Conservation (phyloP, 1,140 invertebrate genomes). For the Schlechtendalia chinensis region DNA sequence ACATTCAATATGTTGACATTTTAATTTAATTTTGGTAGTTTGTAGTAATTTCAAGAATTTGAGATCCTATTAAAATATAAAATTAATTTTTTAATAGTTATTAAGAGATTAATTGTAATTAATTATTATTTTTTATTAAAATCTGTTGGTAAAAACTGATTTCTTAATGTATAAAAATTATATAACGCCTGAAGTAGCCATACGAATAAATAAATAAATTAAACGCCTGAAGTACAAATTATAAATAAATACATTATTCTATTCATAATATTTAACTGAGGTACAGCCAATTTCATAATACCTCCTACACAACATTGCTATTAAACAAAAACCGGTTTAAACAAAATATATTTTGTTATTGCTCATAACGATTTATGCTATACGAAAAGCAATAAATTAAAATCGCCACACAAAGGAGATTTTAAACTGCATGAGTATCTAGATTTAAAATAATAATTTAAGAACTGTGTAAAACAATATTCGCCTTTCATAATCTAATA, state of each 20-base stretch:
- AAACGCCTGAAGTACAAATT: background rate
- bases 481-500: background rate
- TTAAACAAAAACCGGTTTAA: slow-evolving; percentile 11
- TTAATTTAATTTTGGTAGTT: too few species aligned
- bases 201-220: background rate
- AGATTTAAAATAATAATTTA: slow-evolving; percentile 19
- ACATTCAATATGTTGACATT: too few species aligned
- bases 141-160: background rate
- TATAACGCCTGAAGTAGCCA: background rate
- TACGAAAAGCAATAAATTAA: slow-evolving; percentile 14
- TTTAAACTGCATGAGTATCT: slow-evolving; percentile 10
- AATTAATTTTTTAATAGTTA: background rate
- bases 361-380: background rate
- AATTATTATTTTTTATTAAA: slow-evolving; percentile 1
- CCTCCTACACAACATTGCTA: background rate
- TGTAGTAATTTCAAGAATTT: too few species aligned
- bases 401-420: background rate
- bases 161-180: background rate
- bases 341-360: background rate
- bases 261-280: background rate
- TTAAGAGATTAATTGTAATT: background rate
- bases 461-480: background rate
- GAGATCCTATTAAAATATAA: too few species aligned
- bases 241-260: background rate
- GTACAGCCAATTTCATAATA: background rate